phyloP scores from a whole-genome alignment of 2,797 vertebrate species.

The Acanthiza pusilla region DNA sequence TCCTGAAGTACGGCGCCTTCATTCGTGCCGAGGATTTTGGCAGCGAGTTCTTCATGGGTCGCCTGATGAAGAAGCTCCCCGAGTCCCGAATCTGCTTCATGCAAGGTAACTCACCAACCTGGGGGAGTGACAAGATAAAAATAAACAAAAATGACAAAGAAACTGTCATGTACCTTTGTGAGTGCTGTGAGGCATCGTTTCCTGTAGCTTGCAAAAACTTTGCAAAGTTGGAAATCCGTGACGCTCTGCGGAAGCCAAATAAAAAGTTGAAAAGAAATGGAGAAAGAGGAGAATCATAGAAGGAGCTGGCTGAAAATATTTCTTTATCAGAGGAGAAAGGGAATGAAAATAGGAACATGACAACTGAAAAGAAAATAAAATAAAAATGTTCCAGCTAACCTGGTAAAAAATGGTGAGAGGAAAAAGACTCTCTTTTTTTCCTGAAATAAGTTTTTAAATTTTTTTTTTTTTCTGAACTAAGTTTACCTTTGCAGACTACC shows the following conservation, averaged over 20 bases:
- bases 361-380: neutral
- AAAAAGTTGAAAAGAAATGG: neutral
- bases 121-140: neutral
- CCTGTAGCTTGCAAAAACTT: neutral
- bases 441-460: neutral
- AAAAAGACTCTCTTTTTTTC: neutral
- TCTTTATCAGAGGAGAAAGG: neutral
- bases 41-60: constrained; percentile 81
- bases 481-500: neutral
- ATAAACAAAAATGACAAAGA: neutral
- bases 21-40: constrained; percentile 76
- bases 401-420: neutral
- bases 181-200: neutral
- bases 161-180: neutral
- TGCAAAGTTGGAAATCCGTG: neutral
- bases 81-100: constrained; percentile 80
- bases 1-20: constrained; percentile 77
- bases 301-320: neutral
- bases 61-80: constrained; percentile 76
- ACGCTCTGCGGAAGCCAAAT: neutral
- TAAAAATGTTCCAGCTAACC: neutral
- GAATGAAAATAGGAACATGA: neutral
- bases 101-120: constrained; percentile 67
- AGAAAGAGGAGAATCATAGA: neutral
- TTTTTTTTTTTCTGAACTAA: neutral